Evolutionary conservation across 2,888 invertebrate genomes (phyloP).

Genomic region (Agonopterix arenella): DNA sequence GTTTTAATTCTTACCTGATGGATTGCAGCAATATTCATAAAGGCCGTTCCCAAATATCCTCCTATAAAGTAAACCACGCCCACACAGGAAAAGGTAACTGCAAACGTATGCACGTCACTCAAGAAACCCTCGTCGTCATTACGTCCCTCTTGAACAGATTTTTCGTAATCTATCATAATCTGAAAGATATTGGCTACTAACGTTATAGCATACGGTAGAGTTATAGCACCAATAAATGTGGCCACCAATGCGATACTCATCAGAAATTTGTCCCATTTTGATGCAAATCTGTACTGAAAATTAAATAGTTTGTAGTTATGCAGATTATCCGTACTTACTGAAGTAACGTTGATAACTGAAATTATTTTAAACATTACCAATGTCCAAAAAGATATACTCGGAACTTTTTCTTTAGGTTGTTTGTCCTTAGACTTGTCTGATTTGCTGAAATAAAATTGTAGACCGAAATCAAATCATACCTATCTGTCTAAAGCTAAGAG

Average conservation of each 20-base stretch:
- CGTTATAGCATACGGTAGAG: slow-evolving; percentile 82
- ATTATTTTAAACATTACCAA: slow-evolving; percentile 28
- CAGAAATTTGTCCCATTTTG: slow-evolving; percentile 71
- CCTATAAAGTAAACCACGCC: slow-evolving; percentile 78
- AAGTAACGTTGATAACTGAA: background rate
- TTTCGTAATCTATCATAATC: slow-evolving; percentile 73
- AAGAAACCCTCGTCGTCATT: slow-evolving; percentile 55
- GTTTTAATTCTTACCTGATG: slow-evolving; percentile 74
- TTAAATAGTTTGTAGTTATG: slow-evolving; percentile 28
- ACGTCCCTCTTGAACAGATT: slow-evolving; percentile 21
- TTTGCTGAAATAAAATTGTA: too few species aligned
- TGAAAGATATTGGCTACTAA: slow-evolving; percentile 81
- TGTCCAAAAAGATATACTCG: slow-evolving; percentile 44
- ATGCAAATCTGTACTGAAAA: slow-evolving; percentile 82
- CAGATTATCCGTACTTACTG: background rate
- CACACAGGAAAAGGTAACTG: slow-evolving; percentile 77
- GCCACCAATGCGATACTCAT: slow-evolving; percentile 76
- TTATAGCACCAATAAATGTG: slow-evolving; percentile 77
- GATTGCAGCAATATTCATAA: slow-evolving; percentile 83
- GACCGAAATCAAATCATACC: too few species aligned
- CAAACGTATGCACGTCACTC: slow-evolving; percentile 71
- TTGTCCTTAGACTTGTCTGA: too few species aligned
- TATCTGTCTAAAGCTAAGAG: too few species aligned
- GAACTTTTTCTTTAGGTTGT: slow-evolving; percentile 3
- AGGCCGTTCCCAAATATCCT: slow-evolving; percentile 80